Evolutionary conservation across 2,888 invertebrate genomes (phyloP).

Genomic region (Dryobota labecula): DNA sequence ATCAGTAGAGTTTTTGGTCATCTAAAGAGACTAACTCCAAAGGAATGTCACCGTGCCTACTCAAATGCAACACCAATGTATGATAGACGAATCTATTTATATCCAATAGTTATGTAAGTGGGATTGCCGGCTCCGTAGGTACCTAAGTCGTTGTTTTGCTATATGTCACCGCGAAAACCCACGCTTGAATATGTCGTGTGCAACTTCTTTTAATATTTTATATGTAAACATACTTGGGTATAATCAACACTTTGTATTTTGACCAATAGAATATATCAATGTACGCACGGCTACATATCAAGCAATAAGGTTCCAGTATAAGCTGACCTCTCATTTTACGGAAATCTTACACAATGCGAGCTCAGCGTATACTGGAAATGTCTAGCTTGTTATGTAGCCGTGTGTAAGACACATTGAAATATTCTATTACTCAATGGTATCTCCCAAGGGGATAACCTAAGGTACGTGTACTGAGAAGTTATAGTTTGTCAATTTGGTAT

Average conservation of each 20-base stretch:
- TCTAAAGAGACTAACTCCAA: neutral
- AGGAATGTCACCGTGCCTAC: neutral
- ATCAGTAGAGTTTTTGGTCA: neutral
- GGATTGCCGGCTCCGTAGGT: conserved; percentile 81
- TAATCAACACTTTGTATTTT: neutral
- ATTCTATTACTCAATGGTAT: neutral
- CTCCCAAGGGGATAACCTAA: neutral
- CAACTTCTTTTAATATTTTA: conserved; percentile 31
- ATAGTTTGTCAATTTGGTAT: neutral
- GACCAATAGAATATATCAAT: neutral
- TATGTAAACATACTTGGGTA: conserved; percentile 18
- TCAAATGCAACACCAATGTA: conserved; percentile 3
- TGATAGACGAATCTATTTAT: conserved; percentile 63
- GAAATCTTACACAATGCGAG: too few species aligned
- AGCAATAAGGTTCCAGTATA: too few species aligned
- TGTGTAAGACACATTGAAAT: neutral
- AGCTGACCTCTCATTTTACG: too few species aligned
- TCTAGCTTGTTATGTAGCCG: too few species aligned
- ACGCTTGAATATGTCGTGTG: conserved; percentile 38
- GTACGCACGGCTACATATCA: too few species aligned
- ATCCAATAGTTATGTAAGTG: conserved; percentile 78
- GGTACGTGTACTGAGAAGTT: neutral
- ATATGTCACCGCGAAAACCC: conserved; percentile 74
- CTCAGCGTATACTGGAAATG: too few species aligned
- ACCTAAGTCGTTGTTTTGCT: conserved; percentile 44